These are phyloP conservation scores for Apis cerana DNA, from an alignment of 1,140 invertebrate species.

Conservation along the genomic window DNA sequence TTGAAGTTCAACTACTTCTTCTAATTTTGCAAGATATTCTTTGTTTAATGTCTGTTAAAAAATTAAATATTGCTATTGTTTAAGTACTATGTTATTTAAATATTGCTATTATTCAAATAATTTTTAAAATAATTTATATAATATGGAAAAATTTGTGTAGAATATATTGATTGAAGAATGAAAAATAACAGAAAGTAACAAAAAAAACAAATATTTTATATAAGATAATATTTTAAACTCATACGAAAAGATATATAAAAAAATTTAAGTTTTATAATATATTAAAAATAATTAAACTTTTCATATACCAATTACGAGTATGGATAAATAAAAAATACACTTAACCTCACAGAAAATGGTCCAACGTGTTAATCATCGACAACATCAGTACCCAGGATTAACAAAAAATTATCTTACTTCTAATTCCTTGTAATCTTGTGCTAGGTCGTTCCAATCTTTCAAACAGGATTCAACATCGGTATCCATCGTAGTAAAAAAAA, in stretches of 20 bases:
- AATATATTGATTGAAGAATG: background rate
- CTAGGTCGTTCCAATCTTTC: conserved; percentile 90
- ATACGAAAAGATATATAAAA: background rate
- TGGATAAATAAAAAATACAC: conserved; percentile 25
- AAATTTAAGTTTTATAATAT: background rate
- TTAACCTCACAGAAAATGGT: conserved; percentile 32
- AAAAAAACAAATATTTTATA: background rate
- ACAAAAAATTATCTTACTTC: conserved; percentile 82
- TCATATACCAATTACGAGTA: conserved; percentile 6
- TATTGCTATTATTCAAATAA: no score
- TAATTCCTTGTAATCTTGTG: conserved; percentile 88
- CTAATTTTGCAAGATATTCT: conserved; percentile 91
- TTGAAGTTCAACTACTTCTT: conserved; percentile 91
- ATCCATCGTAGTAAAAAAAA: conserved; percentile 75
- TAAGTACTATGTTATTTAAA: background rate
- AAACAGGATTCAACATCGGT: conserved; percentile 83
- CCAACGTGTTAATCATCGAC: conserved; percentile 3
- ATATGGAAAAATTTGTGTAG: background rate
- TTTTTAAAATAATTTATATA: background rate
- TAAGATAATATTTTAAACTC: background rate
- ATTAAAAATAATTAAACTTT: background rate
- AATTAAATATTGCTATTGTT: background rate
- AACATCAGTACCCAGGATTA: conserved; percentile 7
- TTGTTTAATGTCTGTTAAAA: conserved; percentile 86
- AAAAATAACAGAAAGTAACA: background rate